Base-by-base conservation (phyloP, 2,797 vertebrate genomes). In the Centroberyx gerrardi region DNA sequence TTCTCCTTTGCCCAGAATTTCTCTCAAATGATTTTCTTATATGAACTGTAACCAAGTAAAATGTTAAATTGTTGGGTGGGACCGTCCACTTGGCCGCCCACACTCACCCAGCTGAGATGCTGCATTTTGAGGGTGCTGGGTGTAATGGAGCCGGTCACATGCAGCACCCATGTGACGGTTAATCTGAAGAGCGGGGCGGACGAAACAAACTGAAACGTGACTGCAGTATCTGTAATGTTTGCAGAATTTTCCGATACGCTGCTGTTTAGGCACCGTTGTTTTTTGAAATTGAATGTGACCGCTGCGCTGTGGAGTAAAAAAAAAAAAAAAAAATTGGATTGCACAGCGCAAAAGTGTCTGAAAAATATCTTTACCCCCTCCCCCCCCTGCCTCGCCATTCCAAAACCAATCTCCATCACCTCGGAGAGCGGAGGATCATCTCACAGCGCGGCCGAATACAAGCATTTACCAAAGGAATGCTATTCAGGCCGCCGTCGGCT, bases 361-460 rank as follows among this genome's bases (percentile, higher is more conserved):
- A 78, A 52, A 52, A 18, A 73, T 65, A 40, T 48, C 52, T 22
- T 54, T 15, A 28, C 51, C 18, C 33, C 5, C 27, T 38, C 6
- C 9, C 33, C 33, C 4, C 7, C 33, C 2, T 1, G 22, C 61
- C 69, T 68, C 76, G 66, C 55, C 51, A 49, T 73, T 49, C 54
- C 17, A 40, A 77, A 83, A 64, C 62, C 68, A 80, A 76, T 89
- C 78, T 67, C 72, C 46, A 46, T 82, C 83, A 77, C 72, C 72
- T 68, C 48, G 14, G 38, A 65, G 40, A 58, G 14, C 12, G 62
- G 70, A 55, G 82, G 76, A 87, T 81, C 62, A 76, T 66, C 75
- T 84, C 60, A 28, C 71, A 72, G 77, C 68, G 5, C 17, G 33
- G 52, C 12, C 60, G 66, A 72, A 70, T 40, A 33, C 33, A 33